Evolutionary conservation across 2,888 invertebrate species (phyloP), one percentile per base, ranked within the genome.

Genomic region (Plagodis dolabraria): DNA sequence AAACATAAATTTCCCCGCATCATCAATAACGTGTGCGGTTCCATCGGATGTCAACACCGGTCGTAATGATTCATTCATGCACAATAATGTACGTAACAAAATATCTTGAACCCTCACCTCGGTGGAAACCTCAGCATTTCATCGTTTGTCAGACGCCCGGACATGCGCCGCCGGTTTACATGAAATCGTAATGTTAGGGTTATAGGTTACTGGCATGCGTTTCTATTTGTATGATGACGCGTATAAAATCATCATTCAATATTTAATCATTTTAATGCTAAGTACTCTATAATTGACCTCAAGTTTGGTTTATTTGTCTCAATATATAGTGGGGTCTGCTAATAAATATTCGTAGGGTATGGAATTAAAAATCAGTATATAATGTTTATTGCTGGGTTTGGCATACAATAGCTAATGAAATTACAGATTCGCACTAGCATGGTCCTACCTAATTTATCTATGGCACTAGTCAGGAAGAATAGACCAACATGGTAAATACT

Each of bases 141-240:
- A 76, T 84, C 79, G 81, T 84, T 82, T 83, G 85, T 84, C 83
- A 80, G 80, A 65, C 71, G 67, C 67, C n/a, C 71, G 68, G 70
- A 75, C 76, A 70, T 76, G 71, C 71, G 67, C 68, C 64, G 61
- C 70, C 69, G 71, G 76, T 83, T 83, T 80, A 79, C 76, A 77
- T 76, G 74, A 77, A 79, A 74, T 71, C 71, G 72, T 72, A 65
- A 67, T 71, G 65, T 66, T 53, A 54, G 60, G 60, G 73, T 66
- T 71, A 69, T 49, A 72, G 60, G 77, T 79, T 76, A 71, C 66
- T 76, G 69, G 77, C 76, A 79, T 74, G 36, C 60, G 47, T 42
- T 59, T 59, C 45, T 45, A 51, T 43, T 33, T 49, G 54, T 63
- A 65, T 64, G 65, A 46, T 53, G 45, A 50, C 45, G 49, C n/a